Evolutionary conservation across 2,888 invertebrate genomes (phyloP).

Genomic region (Scrobipalpa costella): DNA sequence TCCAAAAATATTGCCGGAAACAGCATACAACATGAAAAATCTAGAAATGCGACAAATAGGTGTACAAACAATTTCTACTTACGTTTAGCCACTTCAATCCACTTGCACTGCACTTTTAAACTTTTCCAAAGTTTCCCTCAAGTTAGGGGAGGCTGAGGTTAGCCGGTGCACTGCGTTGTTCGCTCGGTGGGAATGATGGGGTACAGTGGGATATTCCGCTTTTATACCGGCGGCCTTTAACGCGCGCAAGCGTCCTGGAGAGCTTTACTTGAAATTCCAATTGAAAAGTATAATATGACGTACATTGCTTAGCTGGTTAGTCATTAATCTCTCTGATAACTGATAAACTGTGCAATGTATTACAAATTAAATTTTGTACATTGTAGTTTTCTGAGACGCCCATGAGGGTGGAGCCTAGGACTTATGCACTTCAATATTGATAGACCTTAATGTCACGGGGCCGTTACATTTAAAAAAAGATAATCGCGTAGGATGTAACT

Average conservation of each 20-base stretch:
- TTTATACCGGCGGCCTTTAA: conserved; percentile 54
- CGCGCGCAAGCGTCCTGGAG: conserved; percentile 57
- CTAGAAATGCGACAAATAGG: background rate
- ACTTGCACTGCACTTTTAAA: conserved; percentile 54
- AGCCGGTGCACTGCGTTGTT: conserved; percentile 36
- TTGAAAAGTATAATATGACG: too few relatives aligned
- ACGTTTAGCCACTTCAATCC: conserved; percentile 38
- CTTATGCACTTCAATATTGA: conserved; percentile 55
- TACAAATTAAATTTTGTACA: too few relatives aligned
- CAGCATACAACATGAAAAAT: background rate
- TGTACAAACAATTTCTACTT: conserved; percentile 35
- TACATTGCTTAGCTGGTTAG: too few relatives aligned
- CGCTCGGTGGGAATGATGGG: conserved; percentile 60
- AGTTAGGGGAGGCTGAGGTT: conserved; percentile 32
- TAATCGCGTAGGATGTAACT: background rate
- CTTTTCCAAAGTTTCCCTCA: conserved; percentile 43
- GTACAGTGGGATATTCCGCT: conserved; percentile 39
- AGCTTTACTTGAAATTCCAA: too few relatives aligned
- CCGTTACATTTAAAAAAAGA: conserved; percentile 7
- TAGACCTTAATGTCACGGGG: conserved; percentile 45
- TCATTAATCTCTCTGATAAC: too few relatives aligned
- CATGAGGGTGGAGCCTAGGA: conserved; percentile 49
- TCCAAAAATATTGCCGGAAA: background rate
- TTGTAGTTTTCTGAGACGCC: background rate
- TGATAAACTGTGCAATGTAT: too few relatives aligned